Evolutionary conservation across 2,888 invertebrate genomes (phyloP).

Genomic region (Rhagophthalmus giganteus): DNA sequence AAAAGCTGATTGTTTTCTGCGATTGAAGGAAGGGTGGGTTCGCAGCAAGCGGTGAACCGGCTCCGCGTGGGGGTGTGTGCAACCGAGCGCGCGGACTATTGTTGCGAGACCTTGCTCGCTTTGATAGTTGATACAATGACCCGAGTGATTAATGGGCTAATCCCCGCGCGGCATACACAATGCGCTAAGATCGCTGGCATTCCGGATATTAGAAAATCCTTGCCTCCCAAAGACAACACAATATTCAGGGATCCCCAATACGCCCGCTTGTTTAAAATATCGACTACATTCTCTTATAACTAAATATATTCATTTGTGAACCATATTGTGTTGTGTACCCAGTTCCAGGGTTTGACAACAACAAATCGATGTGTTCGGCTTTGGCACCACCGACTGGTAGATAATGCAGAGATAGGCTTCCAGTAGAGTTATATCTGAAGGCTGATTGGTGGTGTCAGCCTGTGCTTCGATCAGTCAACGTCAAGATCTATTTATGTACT

Average conservation of each 20-base stretch:
- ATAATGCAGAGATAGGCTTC: slow-evolving; percentile 41
- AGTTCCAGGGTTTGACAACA: slow-evolving; percentile 38
- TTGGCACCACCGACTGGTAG: slow-evolving; percentile 44
- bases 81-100: slow-evolving; percentile 52
- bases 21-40: slow-evolving; percentile 35
- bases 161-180: slow-evolving; percentile 58
- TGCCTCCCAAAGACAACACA: slow-evolving; percentile 41
- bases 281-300: slow-evolving; percentile 20
- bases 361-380: slow-evolving; percentile 44
- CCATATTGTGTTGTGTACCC: slow-evolving; percentile 19
- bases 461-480: slow-evolving; percentile 44
- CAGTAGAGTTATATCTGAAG: slow-evolving; percentile 40
- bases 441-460: slow-evolving; percentile 49
- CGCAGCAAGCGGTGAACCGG: slow-evolving; percentile 28
- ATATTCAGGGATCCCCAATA: slow-evolving; percentile 19
- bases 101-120: slow-evolving; percentile 56
- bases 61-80: slow-evolving; percentile 47
- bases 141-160: slow-evolving; percentile 58
- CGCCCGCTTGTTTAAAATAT: slow-evolving; percentile 20
- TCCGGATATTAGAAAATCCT: slow-evolving; percentile 58
- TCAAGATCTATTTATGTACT: slow-evolving; percentile 32
- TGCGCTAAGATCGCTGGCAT: slow-evolving; percentile 56
- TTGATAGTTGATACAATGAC: slow-evolving; percentile 60
- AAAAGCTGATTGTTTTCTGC: slow-evolving; percentile 38
- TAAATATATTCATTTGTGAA: slow-evolving; percentile 20